Evolutionary conservation across 2,888 invertebrate species (phyloP), one percentile per base, ranked within the genome.

Genomic region (Anoncus sp.): DNA sequence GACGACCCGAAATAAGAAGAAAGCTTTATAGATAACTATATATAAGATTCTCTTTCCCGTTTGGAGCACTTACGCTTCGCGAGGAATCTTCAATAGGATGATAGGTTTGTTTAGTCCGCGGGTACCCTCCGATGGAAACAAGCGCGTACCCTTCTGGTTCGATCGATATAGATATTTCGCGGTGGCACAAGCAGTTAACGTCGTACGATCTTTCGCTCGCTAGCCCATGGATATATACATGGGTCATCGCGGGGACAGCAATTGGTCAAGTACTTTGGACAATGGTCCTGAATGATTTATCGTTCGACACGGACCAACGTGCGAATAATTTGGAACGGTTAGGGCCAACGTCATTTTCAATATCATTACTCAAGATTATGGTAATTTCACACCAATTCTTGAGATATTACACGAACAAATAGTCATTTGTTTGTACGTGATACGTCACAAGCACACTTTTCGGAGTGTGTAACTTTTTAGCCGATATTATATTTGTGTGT

Each of bases 1-100:
- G 31, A 63, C 24, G 57, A 40, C 14, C 47, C 62, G 40, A 20
- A 70, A 70, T 53, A 66, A 40, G 69, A 57, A 75, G 63, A 60
- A 60, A 59, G 66, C 66, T 67, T 27, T 60, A 74, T 63, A 20
- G 47, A 51, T 66, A 12, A 20, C 51, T 43, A 57, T 49, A 59
- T 20, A 65, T 45, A 31, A 16, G 55, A 20, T 45, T n/a, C n/a
- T n/a, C 45, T 57, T 45, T 35, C 31, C 43, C 59, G 57, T 57
- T 65, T 65, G 45, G 40, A 69, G 69, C 73, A 77, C 73, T 77
- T 73, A 69, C 59, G 55, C 49, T 57, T 20, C 35, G 51, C 63
- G 59, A 53, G 45, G 63, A 73, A 73, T 77, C 73, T 73, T 73
- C 73, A 73, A 73, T 77, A 63, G 31, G 69, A 66, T 63, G 69